Evolutionary conservation across 1,140 invertebrate species (phyloP), one percentile per base, ranked within the genome.

Genomic region (Drosophila pachea): DNA sequence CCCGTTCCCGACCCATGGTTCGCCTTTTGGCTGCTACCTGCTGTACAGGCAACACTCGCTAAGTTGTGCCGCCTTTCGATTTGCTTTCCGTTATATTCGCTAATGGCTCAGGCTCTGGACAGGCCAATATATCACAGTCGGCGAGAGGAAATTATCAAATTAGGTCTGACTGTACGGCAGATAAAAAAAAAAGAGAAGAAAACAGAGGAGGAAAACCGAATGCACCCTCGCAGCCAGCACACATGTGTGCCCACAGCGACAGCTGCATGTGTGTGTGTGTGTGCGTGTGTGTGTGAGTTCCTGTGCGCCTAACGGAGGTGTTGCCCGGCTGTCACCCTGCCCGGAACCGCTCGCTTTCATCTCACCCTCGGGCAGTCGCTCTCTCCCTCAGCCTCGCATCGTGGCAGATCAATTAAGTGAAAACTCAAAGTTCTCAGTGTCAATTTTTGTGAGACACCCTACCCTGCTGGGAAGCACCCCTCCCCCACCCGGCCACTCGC

Each of bases 391-490:
- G 33, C 32, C 29, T 59, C 32, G 38, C 36, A 32, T 36, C 52
- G 70, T 16, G 55, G 76, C 69, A 43, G 73, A 86, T 84, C 81
- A 84, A 84, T 84, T 86, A 76, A 74, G 55, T 76, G 58, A 45
- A 63, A 63, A 62, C 63, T 60, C 45, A 53, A 58, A 50, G 55
- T 70, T 53, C 68, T 69, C 43, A 69, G 52, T 68, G 47, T 63
- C 55, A 68, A 9, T 55, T 62, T 62, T 49, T 42, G 12, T 1
- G 38, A 11, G 4, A 12, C 43, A 16, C 14, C 14, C 43, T 22
- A 22, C 9, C 14, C 53, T 9, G 31, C 43, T 3, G 22, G 22
- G 22, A 3, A 3, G 22, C 22, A 22, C 22, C 22, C 32, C 35
- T 31, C n/a, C 9, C 38, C 38, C 40, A 11, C 14, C 22, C 22